These are phyloP conservation scores for Macrostomum lignano DNA, from an alignment of 1,140 invertebrate genomes.

Conservation along the genomic window DNA sequence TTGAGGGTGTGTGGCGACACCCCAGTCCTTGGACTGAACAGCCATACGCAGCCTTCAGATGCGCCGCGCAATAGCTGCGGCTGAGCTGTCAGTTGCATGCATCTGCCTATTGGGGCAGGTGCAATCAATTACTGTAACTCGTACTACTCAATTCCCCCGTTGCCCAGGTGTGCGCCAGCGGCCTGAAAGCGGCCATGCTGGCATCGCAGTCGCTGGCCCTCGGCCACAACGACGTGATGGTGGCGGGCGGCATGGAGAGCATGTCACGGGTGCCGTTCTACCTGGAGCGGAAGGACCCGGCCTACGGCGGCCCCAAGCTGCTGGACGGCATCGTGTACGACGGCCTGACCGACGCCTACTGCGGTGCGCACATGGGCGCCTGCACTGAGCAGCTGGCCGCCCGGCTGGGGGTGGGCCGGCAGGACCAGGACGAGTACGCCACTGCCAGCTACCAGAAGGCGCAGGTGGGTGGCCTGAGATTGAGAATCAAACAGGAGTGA, in stretches of 20 bases:
- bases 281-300: constrained; percentile 49
- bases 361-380: constrained; percentile 78
- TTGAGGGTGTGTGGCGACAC: too few relatives aligned
- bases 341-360: constrained; percentile 85
- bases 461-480: too few relatives aligned
- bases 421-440: constrained; percentile 79
- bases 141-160: too few relatives aligned
- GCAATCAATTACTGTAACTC: too few relatives aligned
- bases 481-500: too few relatives aligned
- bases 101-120: too few relatives aligned
- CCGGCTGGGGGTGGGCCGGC: constrained; percentile 49
- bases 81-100: too few relatives aligned
- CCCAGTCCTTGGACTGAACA: too few relatives aligned
- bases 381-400: constrained; percentile 93
- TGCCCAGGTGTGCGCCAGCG: constrained; percentile 89
- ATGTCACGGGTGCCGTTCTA: constrained; percentile 98
- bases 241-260: constrained; percentile 91
- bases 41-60: too few relatives aligned
- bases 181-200: constrained; percentile 84
- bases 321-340: constrained; percentile 80
- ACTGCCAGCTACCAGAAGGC: constrained; percentile 66
- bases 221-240: constrained; percentile 42
- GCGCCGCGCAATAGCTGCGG: too few relatives aligned
- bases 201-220: constrained; percentile 50
- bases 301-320: constrained; percentile 62